phyloP scores from a whole-genome alignment of 2,113 vertebrate species.

The Cichladusa arquata region DNA sequence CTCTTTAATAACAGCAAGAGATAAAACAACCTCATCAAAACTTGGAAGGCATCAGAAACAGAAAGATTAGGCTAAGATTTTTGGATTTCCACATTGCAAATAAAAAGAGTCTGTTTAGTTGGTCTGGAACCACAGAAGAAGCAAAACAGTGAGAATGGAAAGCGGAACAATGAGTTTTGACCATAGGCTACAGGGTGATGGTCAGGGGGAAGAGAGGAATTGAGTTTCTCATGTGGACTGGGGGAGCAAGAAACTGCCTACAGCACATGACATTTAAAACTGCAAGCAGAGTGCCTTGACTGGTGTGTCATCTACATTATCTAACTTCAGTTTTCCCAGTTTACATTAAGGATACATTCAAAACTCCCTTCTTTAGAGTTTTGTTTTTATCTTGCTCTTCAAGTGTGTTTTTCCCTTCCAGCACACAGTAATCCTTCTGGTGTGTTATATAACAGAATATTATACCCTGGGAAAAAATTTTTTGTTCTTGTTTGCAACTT shows the following conservation, averaged over 20 bases:
- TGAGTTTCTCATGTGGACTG: constrained; percentile 22
- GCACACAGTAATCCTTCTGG: constrained; percentile 47
- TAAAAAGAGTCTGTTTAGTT: constrained; percentile 38
- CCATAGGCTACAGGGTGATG: constrained; percentile 26
- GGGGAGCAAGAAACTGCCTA: neutral
- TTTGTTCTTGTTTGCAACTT: constrained; percentile 44
- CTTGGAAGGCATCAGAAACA: neutral
- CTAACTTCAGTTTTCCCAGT: constrained; percentile 42
- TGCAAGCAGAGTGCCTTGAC: constrained; percentile 18
- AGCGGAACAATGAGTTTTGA: constrained; percentile 42
- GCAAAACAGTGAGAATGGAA: constrained; percentile 52
- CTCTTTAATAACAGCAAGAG: constrained; percentile 22
- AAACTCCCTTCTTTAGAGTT: constrained; percentile 38
- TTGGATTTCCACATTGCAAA: constrained; percentile 45
- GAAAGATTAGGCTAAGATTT: constrained; percentile 36
- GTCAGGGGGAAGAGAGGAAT: neutral
- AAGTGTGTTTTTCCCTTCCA: constrained; percentile 45
- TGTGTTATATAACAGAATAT: constrained; percentile 64
- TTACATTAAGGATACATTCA: constrained; percentile 34
- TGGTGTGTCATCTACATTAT: constrained; percentile 39
- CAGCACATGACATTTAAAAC: constrained; percentile 34
- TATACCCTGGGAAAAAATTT: constrained; percentile 55
- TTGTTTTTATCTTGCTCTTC: constrained; percentile 59
- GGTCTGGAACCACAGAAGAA: constrained; percentile 11
- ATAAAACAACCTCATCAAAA: constrained; percentile 52